Conservation (phyloP, 2,888 invertebrate species). For the Heteropelma amictum region DNA sequence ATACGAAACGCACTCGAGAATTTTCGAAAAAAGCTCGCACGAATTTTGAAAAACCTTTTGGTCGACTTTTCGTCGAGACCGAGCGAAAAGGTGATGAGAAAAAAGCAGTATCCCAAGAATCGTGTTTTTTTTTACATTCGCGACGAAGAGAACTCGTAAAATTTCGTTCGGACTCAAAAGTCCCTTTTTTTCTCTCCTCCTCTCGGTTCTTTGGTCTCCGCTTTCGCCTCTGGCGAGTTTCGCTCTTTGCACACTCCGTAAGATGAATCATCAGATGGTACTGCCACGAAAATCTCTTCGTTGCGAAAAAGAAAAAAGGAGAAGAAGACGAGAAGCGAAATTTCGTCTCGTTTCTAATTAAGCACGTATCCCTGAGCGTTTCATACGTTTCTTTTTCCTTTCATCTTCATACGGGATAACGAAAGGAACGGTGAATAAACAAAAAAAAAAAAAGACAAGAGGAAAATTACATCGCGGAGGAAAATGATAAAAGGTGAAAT, state of each 20-base stretch:
- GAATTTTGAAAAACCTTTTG: conserved; percentile 37
- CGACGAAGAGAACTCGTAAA: no score
- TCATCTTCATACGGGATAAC: neutral
- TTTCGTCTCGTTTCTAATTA: conserved; percentile 37
- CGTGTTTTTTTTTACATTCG: no score
- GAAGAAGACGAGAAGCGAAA: conserved; percentile 10
- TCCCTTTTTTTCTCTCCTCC: neutral
- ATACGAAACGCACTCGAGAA: neutral
- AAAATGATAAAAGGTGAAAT: conserved; percentile 5
- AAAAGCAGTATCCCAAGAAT: no score
- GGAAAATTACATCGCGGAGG: no score
- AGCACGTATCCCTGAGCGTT: conserved; percentile 43
- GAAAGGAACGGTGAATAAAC: neutral
- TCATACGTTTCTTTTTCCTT: no score
- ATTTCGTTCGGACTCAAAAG: neutral
- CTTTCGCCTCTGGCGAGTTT: conserved; percentile 8
- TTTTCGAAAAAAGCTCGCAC: neutral
- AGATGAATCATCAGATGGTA: neutral
- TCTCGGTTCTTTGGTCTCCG: neutral
- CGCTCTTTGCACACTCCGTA: neutral
- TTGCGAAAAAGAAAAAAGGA: conserved; percentile 14
- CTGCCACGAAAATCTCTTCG: conserved; percentile 17
- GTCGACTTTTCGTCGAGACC: conserved; percentile 17
- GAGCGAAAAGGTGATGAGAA: conserved; percentile 21
- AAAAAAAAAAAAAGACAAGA: no score